These are phyloP conservation scores for Psittacus erithacus DNA, from an alignment of 2,113 vertebrate genomes.

Conservation along the genomic window DNA sequence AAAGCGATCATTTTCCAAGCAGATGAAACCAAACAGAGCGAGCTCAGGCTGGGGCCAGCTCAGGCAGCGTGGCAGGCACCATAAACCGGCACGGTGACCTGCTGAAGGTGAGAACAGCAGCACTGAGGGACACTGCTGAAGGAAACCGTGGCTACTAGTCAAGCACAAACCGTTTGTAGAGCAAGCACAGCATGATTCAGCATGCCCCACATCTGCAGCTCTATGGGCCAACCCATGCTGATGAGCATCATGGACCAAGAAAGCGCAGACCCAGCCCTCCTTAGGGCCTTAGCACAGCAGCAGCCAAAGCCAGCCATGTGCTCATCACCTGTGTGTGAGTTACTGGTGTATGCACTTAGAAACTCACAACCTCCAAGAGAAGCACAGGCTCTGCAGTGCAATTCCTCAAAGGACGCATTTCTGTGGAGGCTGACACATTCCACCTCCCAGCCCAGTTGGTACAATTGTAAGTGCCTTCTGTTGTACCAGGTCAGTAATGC, in stretches of 20 bases:
- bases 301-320: too few relatives aligned
- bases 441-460: neutral
- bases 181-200: rapidly evolving
- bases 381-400: neutral
- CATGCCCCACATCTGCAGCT: neutral
- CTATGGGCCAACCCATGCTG: rapidly evolving
- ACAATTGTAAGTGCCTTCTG: neutral
- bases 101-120: neutral
- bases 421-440: neutral
- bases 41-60: neutral
- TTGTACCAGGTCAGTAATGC: neutral
- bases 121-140: rapidly evolving
- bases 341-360: neutral
- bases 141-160: rapidly evolving
- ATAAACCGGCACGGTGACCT: rapidly evolving
- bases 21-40: rapidly evolving
- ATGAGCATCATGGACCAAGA: neutral
- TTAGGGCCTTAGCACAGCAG: rapidly evolving
- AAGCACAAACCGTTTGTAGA: neutral
- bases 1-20: neutral
- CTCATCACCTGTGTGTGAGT: neutral
- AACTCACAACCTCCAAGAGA: too few relatives aligned
- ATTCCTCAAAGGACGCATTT: neutral
- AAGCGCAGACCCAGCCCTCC: neutral
- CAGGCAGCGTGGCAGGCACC: too few relatives aligned